Percentiles rank a stretch among this genome's conserved stretches.
These are phyloP conservation scores for Macaca mulatta DNA, from an alignment of 2,113 vertebrate genomes.

Conservation along the genomic window DNA sequence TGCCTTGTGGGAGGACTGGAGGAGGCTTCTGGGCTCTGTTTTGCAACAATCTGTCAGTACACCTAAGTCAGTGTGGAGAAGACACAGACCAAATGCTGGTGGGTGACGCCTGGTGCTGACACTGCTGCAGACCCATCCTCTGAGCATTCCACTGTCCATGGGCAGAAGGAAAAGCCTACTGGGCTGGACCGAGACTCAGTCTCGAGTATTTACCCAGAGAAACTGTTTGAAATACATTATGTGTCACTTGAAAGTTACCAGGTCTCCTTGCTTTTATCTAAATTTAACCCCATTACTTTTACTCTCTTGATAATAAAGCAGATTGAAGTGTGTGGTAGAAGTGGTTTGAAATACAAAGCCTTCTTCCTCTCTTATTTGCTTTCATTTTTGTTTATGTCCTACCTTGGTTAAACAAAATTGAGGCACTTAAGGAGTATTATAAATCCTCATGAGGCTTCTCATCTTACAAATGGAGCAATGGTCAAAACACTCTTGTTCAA, in stretches of 20 bases:
- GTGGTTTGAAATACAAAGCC: conserved; percentile 50
- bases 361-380: conserved; percentile 18
- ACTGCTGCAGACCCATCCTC: background rate
- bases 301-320: conserved; percentile 48
- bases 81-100: background rate
- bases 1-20: background rate
- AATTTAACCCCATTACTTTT: conserved; percentile 64
- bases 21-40: background rate
- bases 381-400: conserved; percentile 54
- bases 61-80: background rate
- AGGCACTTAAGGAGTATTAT: conserved; percentile 12
- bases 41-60: background rate
- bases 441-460: background rate
- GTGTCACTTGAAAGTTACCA: conserved; percentile 46
- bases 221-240: conserved; percentile 42
- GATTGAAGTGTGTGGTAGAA: conserved; percentile 18
- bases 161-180: background rate
- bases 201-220: conserved; percentile 33
- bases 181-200: background rate
- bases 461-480: background rate
- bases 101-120: background rate
- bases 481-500: background rate
- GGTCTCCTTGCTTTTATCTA: conserved; percentile 63
- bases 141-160: background rate
- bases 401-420: background rate